Base-by-base conservation (phyloP, 2,888 invertebrate genomes). In the Gastrophysa polygoni region DNA sequence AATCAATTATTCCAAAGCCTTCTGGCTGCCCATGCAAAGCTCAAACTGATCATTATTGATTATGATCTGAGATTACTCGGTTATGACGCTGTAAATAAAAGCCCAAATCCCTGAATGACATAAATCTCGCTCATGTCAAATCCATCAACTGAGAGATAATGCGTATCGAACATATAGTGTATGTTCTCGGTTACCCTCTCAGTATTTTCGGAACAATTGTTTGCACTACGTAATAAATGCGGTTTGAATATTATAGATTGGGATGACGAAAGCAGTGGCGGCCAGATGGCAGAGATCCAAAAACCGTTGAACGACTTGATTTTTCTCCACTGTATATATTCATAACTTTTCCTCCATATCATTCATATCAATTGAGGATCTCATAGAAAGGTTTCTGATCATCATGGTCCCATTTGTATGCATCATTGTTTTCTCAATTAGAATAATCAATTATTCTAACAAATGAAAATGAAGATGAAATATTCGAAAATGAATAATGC, bases 141-240 rank as follows among this genome's bases (percentile, higher is more conserved):
- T 38, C 38, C 38, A 38, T 38, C 38, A 38, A 38, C 32, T 24
- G 11, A 2, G 10, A 32, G 32, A 38, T 38, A 38, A 38, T 38
- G 11, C 38, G 10, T 38, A 38, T 38, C 38, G 38, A 38, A 38
- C 38, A 38, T 14, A 38, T 14, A 38, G 38, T 38, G 38, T 38
- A 38, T 38, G 14, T 38, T 38, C n/a, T 6, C n/a, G n/a, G 3
- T 4, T 14, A 1, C 14, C 38, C n/a, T 11, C 38, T 38, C 38
- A 38, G 38, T 38, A 38, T 63, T 67, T 65, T 68, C 64, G 63
- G 67, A 63, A 59, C 71, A 71, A 74, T 75, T 80, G 80, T 80
- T 80, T 80, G 79, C 80, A 79, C 73, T 74, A 68, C 73, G 79
- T 77, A 79, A 80, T 81, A 81, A 81, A 80, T 80, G 80, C 71